Percentiles rank a stretch among this genome's conserved stretches.
Conservation (phyloP, 2,888 invertebrate species). For the Stomorhina lunata region DNA sequence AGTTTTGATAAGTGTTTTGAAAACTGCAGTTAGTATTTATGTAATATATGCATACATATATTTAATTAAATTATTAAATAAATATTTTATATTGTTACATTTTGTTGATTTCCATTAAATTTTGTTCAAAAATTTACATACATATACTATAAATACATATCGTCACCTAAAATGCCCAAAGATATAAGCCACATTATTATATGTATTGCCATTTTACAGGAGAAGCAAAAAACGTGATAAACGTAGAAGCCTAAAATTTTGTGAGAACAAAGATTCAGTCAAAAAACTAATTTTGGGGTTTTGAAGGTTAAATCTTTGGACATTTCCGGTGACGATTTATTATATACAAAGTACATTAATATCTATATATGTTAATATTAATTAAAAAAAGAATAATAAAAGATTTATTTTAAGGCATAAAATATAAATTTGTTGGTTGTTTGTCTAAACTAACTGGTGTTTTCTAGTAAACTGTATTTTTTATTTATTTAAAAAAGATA, state of each 20-base stretch:
- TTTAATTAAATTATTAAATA: constrained; percentile 7
- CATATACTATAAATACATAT: constrained; percentile 20
- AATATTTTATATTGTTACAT: background rate
- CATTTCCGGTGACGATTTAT: no score
- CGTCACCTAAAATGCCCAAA: no score
- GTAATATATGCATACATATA: no score
- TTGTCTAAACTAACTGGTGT: constrained; percentile 54
- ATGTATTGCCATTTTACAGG: no score
- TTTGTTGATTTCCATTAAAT: constrained; percentile 16
- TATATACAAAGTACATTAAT: constrained; percentile 42
- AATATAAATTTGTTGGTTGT: constrained; percentile 33
- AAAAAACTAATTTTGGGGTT: no score
- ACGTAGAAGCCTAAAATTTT: no score
- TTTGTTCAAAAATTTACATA: constrained; percentile 25
- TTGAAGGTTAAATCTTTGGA: no score
- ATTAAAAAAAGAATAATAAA: constrained; percentile 11
- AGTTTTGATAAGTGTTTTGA: no score
- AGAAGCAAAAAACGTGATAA: no score
- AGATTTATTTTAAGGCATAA: constrained; percentile 56
- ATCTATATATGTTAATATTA: background rate
- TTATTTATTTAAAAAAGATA: background rate
- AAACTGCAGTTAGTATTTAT: no score
- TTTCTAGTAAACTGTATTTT: constrained; percentile 21
- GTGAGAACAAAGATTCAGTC: no score
- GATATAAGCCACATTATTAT: no score